A percentile compares a stretch with the other conserved stretches of the same genome.
phyloP scores from a whole-genome alignment of 2,888 invertebrate species.

The Philaethria dido region DNA sequence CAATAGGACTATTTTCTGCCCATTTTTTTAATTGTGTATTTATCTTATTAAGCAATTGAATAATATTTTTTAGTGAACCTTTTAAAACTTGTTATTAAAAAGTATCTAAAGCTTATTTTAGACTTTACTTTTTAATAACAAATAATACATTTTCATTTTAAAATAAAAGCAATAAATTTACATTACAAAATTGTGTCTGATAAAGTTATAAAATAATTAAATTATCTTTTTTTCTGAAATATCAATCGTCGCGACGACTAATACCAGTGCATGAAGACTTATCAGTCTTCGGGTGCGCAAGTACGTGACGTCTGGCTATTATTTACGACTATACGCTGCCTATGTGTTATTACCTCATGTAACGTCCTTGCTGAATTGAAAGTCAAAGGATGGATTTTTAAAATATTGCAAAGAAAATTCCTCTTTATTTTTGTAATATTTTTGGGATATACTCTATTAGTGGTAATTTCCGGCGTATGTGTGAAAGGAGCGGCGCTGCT shows the following conservation, averaged over 20 bases:
- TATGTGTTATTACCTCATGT: slow-evolving; percentile 59
- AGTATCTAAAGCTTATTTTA: too few species aligned
- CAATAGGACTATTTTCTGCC: slow-evolving; percentile 71
- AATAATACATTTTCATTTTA: too few species aligned
- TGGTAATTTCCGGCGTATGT: slow-evolving; percentile 19
- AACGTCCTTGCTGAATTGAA: slow-evolving; percentile 68
- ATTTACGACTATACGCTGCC: background rate
- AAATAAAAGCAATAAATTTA: background rate
- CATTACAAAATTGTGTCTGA: slow-evolving; percentile 3
- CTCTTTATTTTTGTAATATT: slow-evolving; percentile 35
- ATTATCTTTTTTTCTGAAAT: slow-evolving; percentile 9
- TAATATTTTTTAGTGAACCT: background rate
- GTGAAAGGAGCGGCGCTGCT: slow-evolving; percentile 15
- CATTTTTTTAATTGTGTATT: slow-evolving; percentile 65
- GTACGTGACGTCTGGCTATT: slow-evolving; percentile 1
- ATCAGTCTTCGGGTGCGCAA: background rate
- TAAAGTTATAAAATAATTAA: background rate
- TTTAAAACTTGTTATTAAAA: background rate
- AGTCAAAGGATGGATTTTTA: slow-evolving; percentile 60
- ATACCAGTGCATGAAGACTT: background rate
- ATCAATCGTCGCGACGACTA: background rate
- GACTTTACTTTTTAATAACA: too few species aligned
- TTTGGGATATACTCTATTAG: slow-evolving; percentile 16
- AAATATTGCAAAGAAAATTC: slow-evolving; percentile 57
- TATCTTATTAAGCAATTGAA: slow-evolving; percentile 57